Evolutionary conservation across 2,888 invertebrate genomes (phyloP).

Genomic region (Mechanitis messenoides): DNA sequence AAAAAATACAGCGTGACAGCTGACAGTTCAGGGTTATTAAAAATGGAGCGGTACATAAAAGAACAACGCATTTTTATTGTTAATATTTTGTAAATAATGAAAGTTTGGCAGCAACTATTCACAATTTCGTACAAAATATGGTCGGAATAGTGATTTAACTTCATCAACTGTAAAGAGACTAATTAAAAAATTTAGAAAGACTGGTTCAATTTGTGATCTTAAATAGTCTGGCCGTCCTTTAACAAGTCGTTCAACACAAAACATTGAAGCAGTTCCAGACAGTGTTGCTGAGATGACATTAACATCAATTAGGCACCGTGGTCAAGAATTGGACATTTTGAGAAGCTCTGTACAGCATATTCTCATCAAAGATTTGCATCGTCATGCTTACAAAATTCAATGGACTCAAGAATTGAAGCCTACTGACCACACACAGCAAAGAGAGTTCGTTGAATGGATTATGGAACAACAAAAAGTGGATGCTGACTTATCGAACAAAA

Average conservation of each 20-base stretch:
- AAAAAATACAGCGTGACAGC: too few relatives aligned
- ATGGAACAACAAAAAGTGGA: not conserved
- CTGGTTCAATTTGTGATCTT: constrained; percentile 5
- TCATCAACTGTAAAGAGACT: constrained; percentile 7
- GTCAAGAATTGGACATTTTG: not conserved
- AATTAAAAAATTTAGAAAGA: constrained; percentile 3
- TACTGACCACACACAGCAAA: constrained; percentile 7
- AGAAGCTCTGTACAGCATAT: too few relatives aligned
- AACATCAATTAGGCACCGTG: constrained; percentile 6
- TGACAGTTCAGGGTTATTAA: too few relatives aligned
- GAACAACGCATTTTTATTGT: too few relatives aligned
- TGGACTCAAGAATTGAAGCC: constrained; percentile 11
- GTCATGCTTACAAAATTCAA: not conserved
- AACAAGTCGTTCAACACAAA: constrained; percentile 11
- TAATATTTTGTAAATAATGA: not conserved
- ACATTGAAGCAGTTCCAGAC: constrained; percentile 14
- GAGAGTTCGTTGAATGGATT: not conserved
- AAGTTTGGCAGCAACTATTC: too few relatives aligned
- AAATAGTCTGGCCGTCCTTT: not conserved
- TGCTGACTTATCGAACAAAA: too few relatives aligned
- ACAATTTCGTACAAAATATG: too few relatives aligned
- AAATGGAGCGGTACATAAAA: too few relatives aligned
- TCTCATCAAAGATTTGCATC: too few relatives aligned
- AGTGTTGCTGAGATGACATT: constrained; percentile 7
- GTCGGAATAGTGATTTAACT: too few relatives aligned